Evolutionary conservation across 1,140 invertebrate species (phyloP).

Genomic region (Caerostris darwini): DNA sequence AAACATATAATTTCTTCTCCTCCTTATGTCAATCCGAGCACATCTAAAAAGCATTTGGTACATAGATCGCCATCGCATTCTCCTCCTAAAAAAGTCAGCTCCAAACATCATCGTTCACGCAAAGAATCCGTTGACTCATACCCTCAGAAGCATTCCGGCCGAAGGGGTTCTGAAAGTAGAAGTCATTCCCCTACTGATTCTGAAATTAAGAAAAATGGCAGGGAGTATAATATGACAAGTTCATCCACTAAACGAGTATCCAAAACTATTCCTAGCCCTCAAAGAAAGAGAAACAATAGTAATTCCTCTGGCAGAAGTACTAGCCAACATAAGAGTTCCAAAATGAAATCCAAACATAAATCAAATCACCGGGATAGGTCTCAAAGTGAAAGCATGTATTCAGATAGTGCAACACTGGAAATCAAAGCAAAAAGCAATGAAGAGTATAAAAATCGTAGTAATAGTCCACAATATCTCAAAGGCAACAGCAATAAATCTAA

Average conservation of each 20-base stretch:
- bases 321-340: slow-evolving; percentile 4
- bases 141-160: not conserved
- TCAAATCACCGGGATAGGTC: not conserved
- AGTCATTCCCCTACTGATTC: not conserved
- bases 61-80: slow-evolving; percentile 7
- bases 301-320: not conserved
- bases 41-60: slow-evolving; percentile 19
- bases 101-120: not conserved
- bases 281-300: not conserved
- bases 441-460: not conserved
- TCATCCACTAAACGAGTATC: not conserved
- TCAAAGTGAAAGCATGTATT: not conserved
- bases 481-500: slow-evolving; percentile 6
- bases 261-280: not conserved
- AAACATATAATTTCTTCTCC: slow-evolving; percentile 53
- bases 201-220: not conserved
- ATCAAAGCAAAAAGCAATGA: not conserved
- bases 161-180: not conserved
- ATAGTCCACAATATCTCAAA: slow-evolving; percentile 30
- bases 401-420: not conserved
- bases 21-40: not conserved
- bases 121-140: not conserved
- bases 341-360: slow-evolving; percentile 35
- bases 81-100: slow-evolving; percentile 25
- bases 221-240: not conserved